Evolutionary conservation across 2,797 vertebrate species (phyloP).

Genomic region (Chaunax sp.): DNA sequence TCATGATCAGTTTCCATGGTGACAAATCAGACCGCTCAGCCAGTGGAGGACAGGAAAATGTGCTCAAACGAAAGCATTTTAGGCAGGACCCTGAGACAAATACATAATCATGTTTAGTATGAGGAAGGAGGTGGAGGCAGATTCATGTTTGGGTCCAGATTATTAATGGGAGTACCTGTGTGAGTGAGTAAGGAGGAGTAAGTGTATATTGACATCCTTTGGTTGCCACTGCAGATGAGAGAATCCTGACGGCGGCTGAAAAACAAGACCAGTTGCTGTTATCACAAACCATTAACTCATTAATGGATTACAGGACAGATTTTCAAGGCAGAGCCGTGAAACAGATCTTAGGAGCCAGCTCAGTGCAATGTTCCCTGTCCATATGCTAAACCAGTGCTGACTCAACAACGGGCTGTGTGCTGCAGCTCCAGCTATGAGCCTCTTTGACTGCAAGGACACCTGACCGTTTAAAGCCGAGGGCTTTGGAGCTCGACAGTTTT

Average conservation of each 20-base stretch:
- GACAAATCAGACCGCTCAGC: conserved; percentile 68
- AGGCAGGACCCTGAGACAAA: conserved; percentile 36
- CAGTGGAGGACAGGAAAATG: conserved; percentile 43
- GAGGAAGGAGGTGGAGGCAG: conserved; percentile 28
- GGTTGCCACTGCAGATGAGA: no score
- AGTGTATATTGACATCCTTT: conserved; percentile 27
- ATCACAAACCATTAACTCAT: conserved; percentile 58
- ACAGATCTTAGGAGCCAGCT: conserved; percentile 3
- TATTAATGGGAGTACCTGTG: conserved; percentile 38
- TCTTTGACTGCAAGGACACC: conserved; percentile 42
- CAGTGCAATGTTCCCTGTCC: conserved; percentile 27
- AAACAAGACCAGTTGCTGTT: conserved; percentile 57
- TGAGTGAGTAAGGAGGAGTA: conserved; percentile 27
- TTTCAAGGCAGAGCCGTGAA: conserved; percentile 19
- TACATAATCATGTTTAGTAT: conserved; percentile 47
- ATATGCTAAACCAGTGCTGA: conserved; percentile 60
- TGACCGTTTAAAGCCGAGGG: conserved; percentile 39
- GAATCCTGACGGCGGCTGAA: conserved; percentile 11
- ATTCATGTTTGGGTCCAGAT: conserved; percentile 28
- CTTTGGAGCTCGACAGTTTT: conserved; percentile 27
- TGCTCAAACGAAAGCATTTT: conserved; percentile 43
- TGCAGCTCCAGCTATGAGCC: conserved; percentile 35
- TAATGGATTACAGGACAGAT: conserved; percentile 24
- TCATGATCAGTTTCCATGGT: conserved; percentile 73
- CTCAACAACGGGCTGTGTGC: conserved; percentile 47